Conservation (phyloP, 2,113 vertebrate species). For the Aptenodytes patagonicus region DNA sequence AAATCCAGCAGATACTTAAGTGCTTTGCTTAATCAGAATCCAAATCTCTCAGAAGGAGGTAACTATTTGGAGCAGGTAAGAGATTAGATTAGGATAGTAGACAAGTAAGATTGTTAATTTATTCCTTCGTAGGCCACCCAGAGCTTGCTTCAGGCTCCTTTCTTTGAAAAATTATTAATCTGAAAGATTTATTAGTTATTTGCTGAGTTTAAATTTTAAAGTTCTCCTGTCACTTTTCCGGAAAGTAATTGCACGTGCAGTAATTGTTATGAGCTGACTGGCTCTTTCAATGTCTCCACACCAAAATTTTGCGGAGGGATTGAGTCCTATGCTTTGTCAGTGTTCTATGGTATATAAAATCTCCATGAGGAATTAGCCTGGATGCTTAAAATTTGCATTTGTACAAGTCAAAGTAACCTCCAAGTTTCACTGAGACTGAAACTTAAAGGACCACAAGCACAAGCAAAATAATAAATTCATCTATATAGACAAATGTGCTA, state of each 20-base stretch:
- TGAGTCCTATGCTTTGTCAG: background rate
- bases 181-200: slow-evolving; percentile 40
- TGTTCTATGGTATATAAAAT: background rate
- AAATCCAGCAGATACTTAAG: background rate
- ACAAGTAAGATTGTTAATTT: background rate
- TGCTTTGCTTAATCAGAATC: background rate
- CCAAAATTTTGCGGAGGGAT: background rate
- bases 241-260: background rate
- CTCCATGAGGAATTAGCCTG: background rate
- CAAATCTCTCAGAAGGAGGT: background rate
- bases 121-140: background rate
- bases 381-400: background rate
- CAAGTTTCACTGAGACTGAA: background rate
- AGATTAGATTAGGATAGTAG: background rate
- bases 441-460: background rate
- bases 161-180: background rate
- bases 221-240: background rate
- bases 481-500: background rate
- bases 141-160: background rate
- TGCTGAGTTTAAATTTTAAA: slow-evolving; percentile 25
- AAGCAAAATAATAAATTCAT: background rate
- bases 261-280: background rate
- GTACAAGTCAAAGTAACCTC: background rate
- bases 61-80: background rate
- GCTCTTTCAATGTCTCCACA: background rate